Conservation (phyloP, 2,888 invertebrate genomes). For the Syrphus vitripennis region DNA sequence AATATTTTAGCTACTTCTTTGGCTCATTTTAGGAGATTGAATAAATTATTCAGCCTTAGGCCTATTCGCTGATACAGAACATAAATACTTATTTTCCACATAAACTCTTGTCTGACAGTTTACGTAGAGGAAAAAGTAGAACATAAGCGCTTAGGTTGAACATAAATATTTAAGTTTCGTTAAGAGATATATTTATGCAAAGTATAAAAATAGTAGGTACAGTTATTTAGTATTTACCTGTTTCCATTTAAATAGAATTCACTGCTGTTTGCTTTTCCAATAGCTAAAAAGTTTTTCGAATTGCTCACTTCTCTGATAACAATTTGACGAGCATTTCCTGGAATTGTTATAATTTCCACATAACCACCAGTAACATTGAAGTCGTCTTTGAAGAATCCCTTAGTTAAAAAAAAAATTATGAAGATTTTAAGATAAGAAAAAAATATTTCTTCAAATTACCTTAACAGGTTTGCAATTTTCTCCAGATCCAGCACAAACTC, state of each 20-base stretch:
- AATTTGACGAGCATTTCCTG: slow-evolving; percentile 90
- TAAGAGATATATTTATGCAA: too few species aligned
- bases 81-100: too few species aligned
- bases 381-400: slow-evolving; percentile 79
- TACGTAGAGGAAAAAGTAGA: too few species aligned
- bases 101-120: too few species aligned
- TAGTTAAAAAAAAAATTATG: background rate
- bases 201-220: too few species aligned
- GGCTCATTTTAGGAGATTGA: too few species aligned
- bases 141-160: background rate
- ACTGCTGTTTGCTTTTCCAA: slow-evolving; percentile 86
- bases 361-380: slow-evolving; percentile 85
- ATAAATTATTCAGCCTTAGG: too few species aligned
- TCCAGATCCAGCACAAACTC: slow-evolving; percentile 92
- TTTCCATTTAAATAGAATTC: slow-evolving; percentile 91
- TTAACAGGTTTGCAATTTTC: slow-evolving; percentile 89
- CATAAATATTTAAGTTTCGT: too few species aligned
- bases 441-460: slow-evolving; percentile 73
- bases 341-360: slow-evolving; percentile 85
- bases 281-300: slow-evolving; percentile 90
- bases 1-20: too few species aligned
- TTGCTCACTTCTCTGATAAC: slow-evolving; percentile 88
- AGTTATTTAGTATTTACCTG: slow-evolving; percentile 83
- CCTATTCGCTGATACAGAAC: too few species aligned
- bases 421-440: background rate